Evolutionary conservation across 2,113 vertebrate genomes (phyloP).

Genomic region (Coturnix japonica): DNA sequence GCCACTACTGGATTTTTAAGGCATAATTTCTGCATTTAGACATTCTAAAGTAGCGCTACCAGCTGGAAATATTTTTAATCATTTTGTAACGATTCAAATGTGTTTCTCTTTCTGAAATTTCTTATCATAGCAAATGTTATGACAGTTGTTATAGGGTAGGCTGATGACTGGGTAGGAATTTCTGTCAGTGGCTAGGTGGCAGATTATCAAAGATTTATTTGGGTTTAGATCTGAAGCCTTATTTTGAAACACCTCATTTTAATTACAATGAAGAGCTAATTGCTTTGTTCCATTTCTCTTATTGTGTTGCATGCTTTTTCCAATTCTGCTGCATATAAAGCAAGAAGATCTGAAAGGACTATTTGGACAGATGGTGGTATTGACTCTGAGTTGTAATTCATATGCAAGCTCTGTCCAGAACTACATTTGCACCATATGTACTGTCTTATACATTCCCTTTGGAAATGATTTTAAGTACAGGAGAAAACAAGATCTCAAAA

Average conservation of each 20-base stretch:
- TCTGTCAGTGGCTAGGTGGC: neutral
- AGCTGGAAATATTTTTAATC: neutral
- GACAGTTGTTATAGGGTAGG: neutral
- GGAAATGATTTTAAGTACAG: conserved; percentile 50
- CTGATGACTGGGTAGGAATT: neutral
- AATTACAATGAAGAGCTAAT: neutral
- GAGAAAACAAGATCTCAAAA: conserved; percentile 45
- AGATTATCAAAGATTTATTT: neutral
- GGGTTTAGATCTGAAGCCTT: conserved; percentile 5
- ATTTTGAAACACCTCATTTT: neutral
- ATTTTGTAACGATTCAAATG: neutral
- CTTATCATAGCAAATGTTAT: neutral
- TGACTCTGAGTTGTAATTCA: conserved; percentile 63
- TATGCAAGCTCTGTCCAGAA: conserved; percentile 45
- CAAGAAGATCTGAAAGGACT: conserved; percentile 61
- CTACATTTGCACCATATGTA: conserved; percentile 48
- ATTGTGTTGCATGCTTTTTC: conserved; percentile 6
- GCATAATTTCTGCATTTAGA: neutral
- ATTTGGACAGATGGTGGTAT: conserved; percentile 67
- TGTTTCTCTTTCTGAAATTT: neutral
- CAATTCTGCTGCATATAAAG: conserved; percentile 22
- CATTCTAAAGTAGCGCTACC: neutral
- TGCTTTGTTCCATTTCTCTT: conserved; percentile 22
- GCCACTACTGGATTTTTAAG: neutral
- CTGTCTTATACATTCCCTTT: conserved; percentile 49